Base-by-base conservation (phyloP, 35 echinoderm and acorn worm species). In the Apostichopus japonicus region DNA sequence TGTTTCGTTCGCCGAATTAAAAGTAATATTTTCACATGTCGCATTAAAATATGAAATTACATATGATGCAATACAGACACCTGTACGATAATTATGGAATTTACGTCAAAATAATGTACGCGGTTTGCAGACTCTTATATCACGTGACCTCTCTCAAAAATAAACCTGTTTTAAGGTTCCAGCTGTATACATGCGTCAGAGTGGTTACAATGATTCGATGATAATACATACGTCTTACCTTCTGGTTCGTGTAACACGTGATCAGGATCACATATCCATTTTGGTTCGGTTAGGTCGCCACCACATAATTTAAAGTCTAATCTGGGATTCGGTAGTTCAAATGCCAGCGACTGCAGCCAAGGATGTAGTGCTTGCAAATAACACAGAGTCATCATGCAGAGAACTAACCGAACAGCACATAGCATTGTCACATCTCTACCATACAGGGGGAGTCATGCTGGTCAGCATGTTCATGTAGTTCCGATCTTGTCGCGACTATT, bases 341-440 rank as follows among this genome's bases (percentile, higher is more conserved):
- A 52, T 6, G 84, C 84, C 55, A 11, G n/a, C 10, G 84, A 13
- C 78, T 11, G 55, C 7, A 58, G n/a, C 84, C 15, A 55, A 55
- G 17, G 84, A 25, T 65, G 59, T 19, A 87, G 11, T n/a, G 55
- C 21, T 87, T 22, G 54, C 11, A 22, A 22, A 16, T 6, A 22
- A n/a, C 54, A 61, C 10, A 87, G 54, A 65, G 84, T 58, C 84
- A 87, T 65, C 53, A 58, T 87, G 84, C 17, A 87, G 55, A 58
- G 15, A 4, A 87, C 53, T 5, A 87, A 56, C 59, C 84, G 55
- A 65, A 65, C 84, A 87, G 19, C 44, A 87, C 84, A 87, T 87
- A 65, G 55, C 84, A 87, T 87, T 87, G 84, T 87, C 84, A 87
- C 84, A 87, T 87, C 55, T 87, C 84, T 61, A 87, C 84, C 15